These are phyloP conservation scores for Penaeus vannamei DNA, from an alignment of 1,140 invertebrate genomes.

Conservation along the genomic window DNA sequence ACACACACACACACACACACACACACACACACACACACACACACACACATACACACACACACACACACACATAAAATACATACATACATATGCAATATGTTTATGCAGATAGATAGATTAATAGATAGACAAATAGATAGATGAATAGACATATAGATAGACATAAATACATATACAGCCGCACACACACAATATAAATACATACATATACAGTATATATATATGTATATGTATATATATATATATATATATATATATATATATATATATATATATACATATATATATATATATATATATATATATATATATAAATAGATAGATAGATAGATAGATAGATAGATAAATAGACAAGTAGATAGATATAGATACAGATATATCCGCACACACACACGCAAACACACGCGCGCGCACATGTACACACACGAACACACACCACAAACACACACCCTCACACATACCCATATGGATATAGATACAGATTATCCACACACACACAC, in stretches of 20 bases:
- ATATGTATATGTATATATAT: no score
- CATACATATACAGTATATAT: slow-evolving; percentile 37
- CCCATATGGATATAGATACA: no score
- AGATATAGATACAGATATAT: no score
- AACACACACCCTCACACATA: not conserved
- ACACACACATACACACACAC: not conserved
- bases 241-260: no score
- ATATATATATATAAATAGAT: no score
- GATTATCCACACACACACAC: not conserved
- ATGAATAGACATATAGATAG: slow-evolving; percentile 34
- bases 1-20: not conserved
- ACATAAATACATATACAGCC: not conserved
- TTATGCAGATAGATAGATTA: no score
- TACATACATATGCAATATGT: not conserved
- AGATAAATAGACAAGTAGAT: no score
- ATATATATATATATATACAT: no score
- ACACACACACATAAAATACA: slow-evolving; percentile 19
- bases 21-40: not conserved
- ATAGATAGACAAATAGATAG: not conserved
- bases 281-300: no score
- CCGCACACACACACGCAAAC: no score
- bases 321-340: no score
- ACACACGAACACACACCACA: no score
- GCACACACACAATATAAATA: not conserved
- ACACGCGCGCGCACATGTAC: not conserved